These are phyloP conservation scores for Crotalus tigris DNA, from an alignment of 2,113 vertebrate genomes.

Conservation along the genomic window DNA sequence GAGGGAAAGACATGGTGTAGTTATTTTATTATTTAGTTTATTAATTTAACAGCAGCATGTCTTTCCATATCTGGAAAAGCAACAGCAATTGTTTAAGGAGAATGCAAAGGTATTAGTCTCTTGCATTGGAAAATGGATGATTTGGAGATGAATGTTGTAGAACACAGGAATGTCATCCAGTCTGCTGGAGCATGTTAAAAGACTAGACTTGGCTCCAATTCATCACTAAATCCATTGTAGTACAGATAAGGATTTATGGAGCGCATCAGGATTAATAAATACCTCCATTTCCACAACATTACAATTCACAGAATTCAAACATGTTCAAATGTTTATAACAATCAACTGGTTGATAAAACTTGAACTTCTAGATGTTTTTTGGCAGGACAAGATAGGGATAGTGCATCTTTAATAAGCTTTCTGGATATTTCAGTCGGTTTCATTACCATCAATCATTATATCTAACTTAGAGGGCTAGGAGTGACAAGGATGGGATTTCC, in stretches of 20 bases:
- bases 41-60: not conserved
- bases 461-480: not conserved
- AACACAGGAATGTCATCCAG: not conserved
- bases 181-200: not conserved
- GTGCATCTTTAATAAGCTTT: not conserved
- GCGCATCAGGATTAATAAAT: not conserved
- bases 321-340: not conserved
- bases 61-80: not conserved
- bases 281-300: not conserved
- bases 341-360: not conserved
- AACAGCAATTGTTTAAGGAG: not conserved
- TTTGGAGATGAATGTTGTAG: not conserved
- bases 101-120: not conserved
- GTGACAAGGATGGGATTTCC: not conserved
- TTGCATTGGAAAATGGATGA: not conserved
- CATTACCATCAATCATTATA: not conserved
- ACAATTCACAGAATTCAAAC: not conserved
- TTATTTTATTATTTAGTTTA: not conserved
- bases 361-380: not conserved
- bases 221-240: not conserved
- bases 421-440: not conserved
- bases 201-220: not conserved
- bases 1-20: not conserved
- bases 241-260: not conserved
- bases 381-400: not conserved